These are phyloP conservation scores for Barnardius zonarius DNA, from an alignment of 2,113 vertebrate species.

Conservation along the genomic window DNA sequence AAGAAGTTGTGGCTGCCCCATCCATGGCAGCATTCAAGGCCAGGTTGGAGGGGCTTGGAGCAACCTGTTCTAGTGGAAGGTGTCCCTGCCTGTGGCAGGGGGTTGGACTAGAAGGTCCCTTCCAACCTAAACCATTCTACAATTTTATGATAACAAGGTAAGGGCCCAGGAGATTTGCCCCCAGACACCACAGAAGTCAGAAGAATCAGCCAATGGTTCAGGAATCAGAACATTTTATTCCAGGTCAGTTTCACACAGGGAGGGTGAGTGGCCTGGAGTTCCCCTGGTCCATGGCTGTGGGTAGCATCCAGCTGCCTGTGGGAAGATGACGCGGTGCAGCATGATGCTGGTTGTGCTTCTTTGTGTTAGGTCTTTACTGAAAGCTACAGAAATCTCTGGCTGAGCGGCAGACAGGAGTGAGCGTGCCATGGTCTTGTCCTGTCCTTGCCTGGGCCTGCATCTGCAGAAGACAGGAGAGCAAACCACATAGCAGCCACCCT, in stretches of 20 bases:
- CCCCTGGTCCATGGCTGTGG: neutral
- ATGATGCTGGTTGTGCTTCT: neutral
- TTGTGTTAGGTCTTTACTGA: neutral
- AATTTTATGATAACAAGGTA: neutral
- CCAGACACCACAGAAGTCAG: neutral
- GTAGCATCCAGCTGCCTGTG: neutral
- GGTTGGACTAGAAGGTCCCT: neutral
- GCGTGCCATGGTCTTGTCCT: neutral
- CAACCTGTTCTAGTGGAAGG: too few relatives aligned
- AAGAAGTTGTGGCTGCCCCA: neutral
- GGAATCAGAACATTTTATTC: neutral
- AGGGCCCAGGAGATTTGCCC: neutral
- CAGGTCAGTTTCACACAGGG: neutral
- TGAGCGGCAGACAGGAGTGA: too few relatives aligned
- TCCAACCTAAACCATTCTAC: neutral
- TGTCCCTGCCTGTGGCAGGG: too few relatives aligned
- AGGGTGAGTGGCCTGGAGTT: neutral
- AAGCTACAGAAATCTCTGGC: too few relatives aligned
- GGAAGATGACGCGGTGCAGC: neutral
- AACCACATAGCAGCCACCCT: neutral
- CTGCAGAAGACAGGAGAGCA: neutral
- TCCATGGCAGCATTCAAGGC: too few relatives aligned
- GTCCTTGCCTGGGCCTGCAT: neutral
- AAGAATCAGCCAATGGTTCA: neutral
- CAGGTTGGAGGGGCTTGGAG: too few relatives aligned